Evolutionary conservation across 2,888 invertebrate genomes (phyloP).

Genomic region (Philaethria dido): DNA sequence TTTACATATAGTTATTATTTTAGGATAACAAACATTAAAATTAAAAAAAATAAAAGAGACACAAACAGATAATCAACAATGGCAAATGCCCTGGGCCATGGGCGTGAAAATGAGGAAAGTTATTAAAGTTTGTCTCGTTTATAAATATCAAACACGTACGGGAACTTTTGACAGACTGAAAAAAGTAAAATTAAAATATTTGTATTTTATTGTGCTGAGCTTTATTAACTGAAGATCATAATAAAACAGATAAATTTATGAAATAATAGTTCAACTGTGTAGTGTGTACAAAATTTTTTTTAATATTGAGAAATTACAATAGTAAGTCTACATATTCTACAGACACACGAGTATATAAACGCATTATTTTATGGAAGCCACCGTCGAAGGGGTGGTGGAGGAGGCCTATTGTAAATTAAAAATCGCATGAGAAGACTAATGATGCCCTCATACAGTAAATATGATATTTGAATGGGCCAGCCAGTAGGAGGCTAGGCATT

Average conservation of each 20-base stretch:
- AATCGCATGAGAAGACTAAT: slow-evolving; percentile 44
- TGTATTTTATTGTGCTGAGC: no score
- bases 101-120: slow-evolving; percentile 40
- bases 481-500: slow-evolving; percentile 41
- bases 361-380: neutral
- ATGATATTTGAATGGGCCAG: slow-evolving; percentile 48
- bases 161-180: no score
- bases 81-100: slow-evolving; percentile 34
- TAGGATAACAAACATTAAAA: no score
- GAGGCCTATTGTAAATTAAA: slow-evolving; percentile 39
- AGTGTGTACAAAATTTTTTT: neutral
- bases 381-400: slow-evolving; percentile 12
- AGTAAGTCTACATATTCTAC: neutral
- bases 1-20: no score
- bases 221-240: no score
- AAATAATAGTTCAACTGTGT: no score
- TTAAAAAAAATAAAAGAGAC: slow-evolving; percentile 16
- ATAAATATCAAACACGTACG: slow-evolving; percentile 33
- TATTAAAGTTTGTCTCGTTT: slow-evolving; percentile 36
- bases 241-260: no score
- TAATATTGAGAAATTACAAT: neutral
- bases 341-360: slow-evolving; percentile 15
- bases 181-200: no score
- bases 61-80: slow-evolving; percentile 21
- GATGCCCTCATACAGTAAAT: slow-evolving; percentile 50